Conservation (phyloP, 2,888 invertebrate genomes). For the Drosophila recens region DNA sequence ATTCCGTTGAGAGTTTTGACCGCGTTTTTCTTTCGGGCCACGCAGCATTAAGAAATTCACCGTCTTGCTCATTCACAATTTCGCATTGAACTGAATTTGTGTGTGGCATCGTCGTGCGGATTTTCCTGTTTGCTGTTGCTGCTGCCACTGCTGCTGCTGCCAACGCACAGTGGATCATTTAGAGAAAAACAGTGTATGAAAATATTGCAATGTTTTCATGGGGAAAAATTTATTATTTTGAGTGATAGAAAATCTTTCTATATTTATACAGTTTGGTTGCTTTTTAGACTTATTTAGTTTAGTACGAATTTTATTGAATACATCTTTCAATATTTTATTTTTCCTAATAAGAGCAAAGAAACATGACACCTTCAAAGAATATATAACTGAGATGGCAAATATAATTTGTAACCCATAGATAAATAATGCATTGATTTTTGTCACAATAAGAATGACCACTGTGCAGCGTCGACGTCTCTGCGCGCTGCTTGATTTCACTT, state of each 20-base stretch:
- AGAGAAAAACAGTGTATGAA: not conserved
- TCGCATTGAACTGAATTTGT: constrained; percentile 78
- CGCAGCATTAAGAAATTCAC: constrained; percentile 55
- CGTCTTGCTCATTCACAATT: constrained; percentile 77
- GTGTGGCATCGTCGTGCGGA: constrained; percentile 74
- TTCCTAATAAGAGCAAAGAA: too few relatives aligned
- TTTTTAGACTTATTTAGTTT: not conserved
- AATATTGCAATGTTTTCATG: not conserved
- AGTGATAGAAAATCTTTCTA: not conserved
- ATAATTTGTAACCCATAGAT: too few relatives aligned
- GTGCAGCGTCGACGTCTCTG: constrained; percentile 46
- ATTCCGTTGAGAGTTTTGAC: constrained; percentile 31
- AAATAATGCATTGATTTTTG: too few relatives aligned
- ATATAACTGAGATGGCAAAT: not conserved
- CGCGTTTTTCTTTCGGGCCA: constrained; percentile 28
- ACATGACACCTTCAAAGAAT: not conserved
- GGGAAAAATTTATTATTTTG: not conserved
- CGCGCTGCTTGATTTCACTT: constrained; percentile 72
- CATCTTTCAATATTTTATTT: not conserved
- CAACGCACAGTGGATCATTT: constrained; percentile 40
- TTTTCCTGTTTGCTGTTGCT: constrained; percentile 75
- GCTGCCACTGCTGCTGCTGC: constrained; percentile 35
- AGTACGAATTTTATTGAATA: not conserved
- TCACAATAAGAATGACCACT: constrained; percentile 13
- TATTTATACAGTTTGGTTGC: not conserved